Base-by-base conservation (phyloP, 2,888 invertebrate genomes). In the Leucozona laternaria region DNA sequence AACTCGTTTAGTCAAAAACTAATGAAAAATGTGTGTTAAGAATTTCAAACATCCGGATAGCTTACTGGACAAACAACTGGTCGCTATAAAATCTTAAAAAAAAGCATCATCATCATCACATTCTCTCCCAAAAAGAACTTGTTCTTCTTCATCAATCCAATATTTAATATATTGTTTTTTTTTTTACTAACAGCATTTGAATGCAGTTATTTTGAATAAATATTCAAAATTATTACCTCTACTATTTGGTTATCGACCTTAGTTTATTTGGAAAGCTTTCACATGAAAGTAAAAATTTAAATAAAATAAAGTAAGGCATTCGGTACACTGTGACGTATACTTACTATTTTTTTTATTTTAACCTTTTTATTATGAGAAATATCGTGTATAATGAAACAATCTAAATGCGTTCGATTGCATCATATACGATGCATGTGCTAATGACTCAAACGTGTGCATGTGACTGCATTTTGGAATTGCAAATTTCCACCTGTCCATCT, bases 341-440 rank as follows among this genome's bases (percentile, higher is more conserved):
- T 34, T 68, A 53, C 17, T 68, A 25, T 68, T 68, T 68, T 68
- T 50, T 22, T 64, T 13, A n/a, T n/a, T n/a, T n/a, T n/a, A n/a
- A n/a, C n/a, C n/a, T 31, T 58, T 7, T 34, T 37, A 37, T 60
- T 60, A n/a, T n/a, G 40, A n/a, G 22, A 66, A 17, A 31, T 22
- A 34, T 50, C 50, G 15, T 43, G 28, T 11, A 37, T 53, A 68
- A 68, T 68, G 13, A 60, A 72, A 53, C 77, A 71, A 77, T 85
- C 82, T 86, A 86, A 86, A 79, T 82, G 82, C 86, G 79, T 75
- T 81, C 75, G 86, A 86, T 86, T 86, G 79, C 86, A 78, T 86
- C 86, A 86, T 86, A 86, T 86, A 20, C 73, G 53, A 66, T 73
- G 64, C 50, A 76, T 80, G 82, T 71, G 82, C 73, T 86, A 82